A percentile compares a stretch with the other conserved stretches of the same genome.
These are phyloP conservation scores for Dasypus novemcinctus DNA, from an alignment of 2,113 vertebrate species.

Conservation along the genomic window DNA sequence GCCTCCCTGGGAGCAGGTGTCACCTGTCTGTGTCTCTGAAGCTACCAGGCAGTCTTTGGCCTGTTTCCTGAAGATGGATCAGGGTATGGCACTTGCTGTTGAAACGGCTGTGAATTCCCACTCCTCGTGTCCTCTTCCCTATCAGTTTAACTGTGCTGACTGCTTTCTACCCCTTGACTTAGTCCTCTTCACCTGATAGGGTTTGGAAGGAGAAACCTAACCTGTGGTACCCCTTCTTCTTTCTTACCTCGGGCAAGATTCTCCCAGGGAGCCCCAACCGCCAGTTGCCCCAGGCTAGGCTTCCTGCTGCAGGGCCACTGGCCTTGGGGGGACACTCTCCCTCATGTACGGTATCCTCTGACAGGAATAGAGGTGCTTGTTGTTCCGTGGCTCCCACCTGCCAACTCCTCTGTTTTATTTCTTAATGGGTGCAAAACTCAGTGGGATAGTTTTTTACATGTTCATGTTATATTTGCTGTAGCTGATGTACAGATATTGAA, in stretches of 20 bases:
- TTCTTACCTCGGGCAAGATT: neutral
- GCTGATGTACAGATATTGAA: too few relatives aligned
- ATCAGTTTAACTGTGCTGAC: neutral
- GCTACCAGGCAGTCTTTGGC: neutral
- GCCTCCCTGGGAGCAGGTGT: too few relatives aligned
- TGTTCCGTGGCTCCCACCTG: neutral
- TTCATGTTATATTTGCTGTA: too few relatives aligned
- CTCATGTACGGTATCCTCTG: neutral
- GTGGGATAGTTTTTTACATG: too few relatives aligned
- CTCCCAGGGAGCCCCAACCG: too few relatives aligned
- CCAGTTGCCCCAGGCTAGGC: accelerated
- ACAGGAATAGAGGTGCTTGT: neutral
- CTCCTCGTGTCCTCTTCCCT: neutral
- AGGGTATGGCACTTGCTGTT: too few relatives aligned
- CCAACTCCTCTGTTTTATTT: neutral
- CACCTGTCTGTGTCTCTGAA: neutral
- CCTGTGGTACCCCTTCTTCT: neutral
- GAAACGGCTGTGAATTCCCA: neutral
- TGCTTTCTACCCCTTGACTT: neutral
- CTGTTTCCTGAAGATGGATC: too few relatives aligned
- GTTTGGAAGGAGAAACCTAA: neutral
- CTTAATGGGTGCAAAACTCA: neutral
- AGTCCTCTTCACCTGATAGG: neutral
- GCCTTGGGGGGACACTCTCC: neutral
- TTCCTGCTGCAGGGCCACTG: neutral